These are phyloP conservation scores for Siniperca scherzeri DNA, from an alignment of 2,797 vertebrate species.

Conservation along the genomic window DNA sequence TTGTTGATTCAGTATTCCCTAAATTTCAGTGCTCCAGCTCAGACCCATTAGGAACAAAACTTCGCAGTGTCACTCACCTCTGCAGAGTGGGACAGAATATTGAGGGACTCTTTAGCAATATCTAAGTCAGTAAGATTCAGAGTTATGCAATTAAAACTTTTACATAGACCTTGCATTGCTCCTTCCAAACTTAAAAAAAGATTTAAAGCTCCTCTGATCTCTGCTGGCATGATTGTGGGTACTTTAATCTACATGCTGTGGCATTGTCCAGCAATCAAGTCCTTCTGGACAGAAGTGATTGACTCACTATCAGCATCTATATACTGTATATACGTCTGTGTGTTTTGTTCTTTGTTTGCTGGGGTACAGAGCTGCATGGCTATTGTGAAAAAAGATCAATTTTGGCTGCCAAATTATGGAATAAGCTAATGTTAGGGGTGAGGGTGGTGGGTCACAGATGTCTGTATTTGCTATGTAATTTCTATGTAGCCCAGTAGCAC, in stretches of 20 bases:
- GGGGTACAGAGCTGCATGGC: neutral
- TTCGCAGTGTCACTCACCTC: neutral
- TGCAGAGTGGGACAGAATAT: neutral
- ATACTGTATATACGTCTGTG: neutral
- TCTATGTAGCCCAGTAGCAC: neutral
- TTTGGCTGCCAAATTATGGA: slow-evolving; percentile 15
- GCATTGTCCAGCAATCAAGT: no score
- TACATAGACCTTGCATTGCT: neutral
- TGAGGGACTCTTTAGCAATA: neutral
- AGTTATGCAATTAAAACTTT: neutral
- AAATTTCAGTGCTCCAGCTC: neutral
- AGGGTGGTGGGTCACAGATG: neutral
- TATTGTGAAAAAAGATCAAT: slow-evolving; percentile 4
- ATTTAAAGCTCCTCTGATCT: neutral
- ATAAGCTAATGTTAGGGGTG: neutral
- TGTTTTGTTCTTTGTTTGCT: neutral
- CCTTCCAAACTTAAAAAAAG: neutral
- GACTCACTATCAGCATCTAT: slow-evolving; percentile 5
- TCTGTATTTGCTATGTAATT: neutral
- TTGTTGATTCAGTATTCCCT: neutral
- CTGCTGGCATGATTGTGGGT: neutral
- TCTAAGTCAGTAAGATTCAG: neutral
- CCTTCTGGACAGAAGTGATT: slow-evolving; percentile 16
- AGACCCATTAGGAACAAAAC: neutral
- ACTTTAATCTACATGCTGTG: neutral